Base-by-base conservation (phyloP, 2,797 vertebrate genomes). In the Platalea minor region DNA sequence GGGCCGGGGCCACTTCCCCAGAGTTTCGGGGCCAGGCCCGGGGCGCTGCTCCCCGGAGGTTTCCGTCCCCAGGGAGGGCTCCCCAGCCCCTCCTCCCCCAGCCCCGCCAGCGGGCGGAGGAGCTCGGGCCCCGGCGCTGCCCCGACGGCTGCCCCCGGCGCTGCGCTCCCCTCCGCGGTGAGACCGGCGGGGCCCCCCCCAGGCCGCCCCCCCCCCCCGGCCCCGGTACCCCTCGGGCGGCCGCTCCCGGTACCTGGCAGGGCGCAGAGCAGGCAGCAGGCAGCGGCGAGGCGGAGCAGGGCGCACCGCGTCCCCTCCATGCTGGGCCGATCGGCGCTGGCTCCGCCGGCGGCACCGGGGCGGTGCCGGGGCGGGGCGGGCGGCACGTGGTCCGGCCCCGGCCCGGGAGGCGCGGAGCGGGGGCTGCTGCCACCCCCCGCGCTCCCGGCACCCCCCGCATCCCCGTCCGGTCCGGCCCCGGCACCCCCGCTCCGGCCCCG, bases 301-400 rank as follows among this genome's bases (percentile, higher is more conserved):
- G 85, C 37, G 37, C 76, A 13, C 88, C 61, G 88, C 72, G 85
- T 95, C 88, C 89, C 89, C 95, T 93, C 95, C 95, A 96, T 96
- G 85, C 88, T 93, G 94, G 89, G 87, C 86, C 54, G 91, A 82
- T 68, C 57, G 81, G 77, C 48, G 79, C 64, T 78, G 43, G 57
- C 69, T 87, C 63, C 60, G 41, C 82, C 85, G 73, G 81, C 59
- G 65, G 88, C 76, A 76, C 85, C 93, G 87, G 61, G 67, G 81
- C 86, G 73, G 70, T 2, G 51, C 68, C 63, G 83, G 68, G 74
- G 78, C 88, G 83, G 88, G 79, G 89, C 84, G 54, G 94, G 76
- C 67, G 51, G 70, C 80, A 74, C 89, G 75, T 86, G 94, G 92
- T 80, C 64, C 76, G n/a, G 50, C 54, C 48, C 63, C 69, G n/a